A percentile compares a stretch with the other conserved stretches of the same genome.
These are phyloP conservation scores for Rotaria socialis DNA, from an alignment of 2,888 invertebrate species.

Conservation along the genomic window DNA sequence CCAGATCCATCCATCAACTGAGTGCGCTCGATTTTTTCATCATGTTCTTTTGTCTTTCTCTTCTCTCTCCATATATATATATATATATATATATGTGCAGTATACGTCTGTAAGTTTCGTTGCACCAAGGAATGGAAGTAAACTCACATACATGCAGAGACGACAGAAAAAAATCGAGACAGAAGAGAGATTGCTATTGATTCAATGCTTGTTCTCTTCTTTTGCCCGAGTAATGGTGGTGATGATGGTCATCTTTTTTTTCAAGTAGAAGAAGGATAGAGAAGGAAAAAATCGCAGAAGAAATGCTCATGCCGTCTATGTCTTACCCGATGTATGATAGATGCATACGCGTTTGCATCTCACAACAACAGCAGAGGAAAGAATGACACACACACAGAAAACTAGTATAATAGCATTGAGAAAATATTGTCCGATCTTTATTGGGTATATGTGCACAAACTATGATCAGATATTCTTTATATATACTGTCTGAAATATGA, in stretches of 20 bases:
- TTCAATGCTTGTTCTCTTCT: slow-evolving; percentile 6
- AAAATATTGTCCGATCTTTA: neutral
- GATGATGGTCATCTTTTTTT: slow-evolving; percentile 22
- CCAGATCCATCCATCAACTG: slow-evolving; percentile 16
- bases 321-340: neutral
- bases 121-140: neutral
- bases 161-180: slow-evolving; percentile 14
- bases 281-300: neutral
- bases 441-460: neutral
- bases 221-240: neutral
- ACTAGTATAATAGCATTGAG: neutral
- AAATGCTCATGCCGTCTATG: neutral
- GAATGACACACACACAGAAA: neutral
- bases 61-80: neutral
- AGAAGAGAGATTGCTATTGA: neutral
- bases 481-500: no score
- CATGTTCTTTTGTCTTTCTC: slow-evolving; percentile 9
- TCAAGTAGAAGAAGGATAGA: neutral
- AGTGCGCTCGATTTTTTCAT: slow-evolving; percentile 15
- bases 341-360: neutral
- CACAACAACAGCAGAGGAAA: neutral
- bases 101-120: neutral
- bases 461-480: neutral
- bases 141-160: neutral
- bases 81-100: neutral